Base-by-base conservation (phyloP, 2,797 vertebrate species). In the Poecilia wingei region DNA sequence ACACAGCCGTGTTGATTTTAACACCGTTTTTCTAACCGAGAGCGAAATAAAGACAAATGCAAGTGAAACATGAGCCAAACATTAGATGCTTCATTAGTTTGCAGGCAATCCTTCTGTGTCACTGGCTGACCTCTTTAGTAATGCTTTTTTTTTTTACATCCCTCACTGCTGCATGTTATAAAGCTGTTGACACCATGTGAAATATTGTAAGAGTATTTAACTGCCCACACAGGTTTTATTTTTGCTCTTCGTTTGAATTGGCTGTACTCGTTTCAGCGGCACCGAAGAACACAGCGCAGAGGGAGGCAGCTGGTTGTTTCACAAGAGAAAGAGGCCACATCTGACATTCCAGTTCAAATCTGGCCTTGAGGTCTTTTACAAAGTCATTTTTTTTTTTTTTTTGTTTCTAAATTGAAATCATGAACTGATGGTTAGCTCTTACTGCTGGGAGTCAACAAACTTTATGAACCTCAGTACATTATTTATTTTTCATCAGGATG, bases 21-120 rank as follows among this genome's bases (percentile, higher is more conserved):
- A 79, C 78, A 86, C 87, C 84, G 78, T 72, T 77, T 82, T 77
- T 79, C 79, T 90, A 84, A 88, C 8, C 90, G 77, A 73, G 83
- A 81, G 85, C 88, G 49, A 86, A 93, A 91, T 91, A 87, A 86
- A 81, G 89, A 82, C 86, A 82, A 84, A 79, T 76, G 72, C 76
- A 90, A 85, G 14, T 36, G 36, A 36, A 71, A 77, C 76, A 71
- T 43, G 77, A 86, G 43, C 73, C 75, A 79, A 90, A 84, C 66
- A 53, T 47, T 82, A 79, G 83, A 85, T 25, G 70, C 74, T 76
- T 2, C 41, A 70, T 86, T 85, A 88, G 88, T 86, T 92, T 87
- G 86, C 78, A 86, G 82, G 84, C 80, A 72, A 82, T 79, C 16
- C 53, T 57, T 36, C 64, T 76, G 72, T 73, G 80, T 82, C 6